phyloP scores from a whole-genome alignment of 2,888 invertebrate species.

The Malacosoma neustria region DNA sequence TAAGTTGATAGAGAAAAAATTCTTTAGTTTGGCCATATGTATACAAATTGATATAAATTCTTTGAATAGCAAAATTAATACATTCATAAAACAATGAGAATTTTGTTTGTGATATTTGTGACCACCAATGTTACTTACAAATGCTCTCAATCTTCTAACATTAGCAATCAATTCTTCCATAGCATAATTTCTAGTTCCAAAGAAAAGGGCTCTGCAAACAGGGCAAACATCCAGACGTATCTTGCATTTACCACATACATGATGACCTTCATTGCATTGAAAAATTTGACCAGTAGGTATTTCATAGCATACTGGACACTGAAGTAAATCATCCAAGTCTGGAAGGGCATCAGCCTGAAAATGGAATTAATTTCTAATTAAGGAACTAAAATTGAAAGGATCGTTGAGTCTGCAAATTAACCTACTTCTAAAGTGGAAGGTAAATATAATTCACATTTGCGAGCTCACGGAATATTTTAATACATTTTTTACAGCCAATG shows the following conservation, averaged over 20 bases:
- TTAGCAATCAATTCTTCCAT: conserved; percentile 70
- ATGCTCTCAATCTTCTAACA: conserved; percentile 55
- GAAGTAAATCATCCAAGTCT: conserved; percentile 69
- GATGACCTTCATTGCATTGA: conserved; percentile 73
- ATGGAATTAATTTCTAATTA: background rate
- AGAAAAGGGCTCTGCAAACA: conserved; percentile 64
- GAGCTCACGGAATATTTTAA: too few relatives aligned
- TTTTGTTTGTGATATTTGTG: too few relatives aligned
- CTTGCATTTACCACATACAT: conserved; percentile 69
- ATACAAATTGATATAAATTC: too few relatives aligned
- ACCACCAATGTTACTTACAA: conserved; percentile 55
- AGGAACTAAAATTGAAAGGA: too few relatives aligned
- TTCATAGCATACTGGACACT: conserved; percentile 76
- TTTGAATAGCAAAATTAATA: too few relatives aligned
- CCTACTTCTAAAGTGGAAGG: too few relatives aligned
- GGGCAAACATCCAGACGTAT: conserved; percentile 63
- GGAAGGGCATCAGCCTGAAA: conserved; percentile 52
- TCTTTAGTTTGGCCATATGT: too few relatives aligned
- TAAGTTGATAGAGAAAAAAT: too few relatives aligned
- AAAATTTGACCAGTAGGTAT: conserved; percentile 60
- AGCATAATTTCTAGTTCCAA: conserved; percentile 69
- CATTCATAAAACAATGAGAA: too few relatives aligned
- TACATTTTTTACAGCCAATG: too few relatives aligned
- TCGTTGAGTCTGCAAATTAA: too few relatives aligned
- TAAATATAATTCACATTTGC: too few relatives aligned